phyloP scores from a whole-genome alignment of 2,113 vertebrate genomes.

The Miniopterus natalensis region DNA sequence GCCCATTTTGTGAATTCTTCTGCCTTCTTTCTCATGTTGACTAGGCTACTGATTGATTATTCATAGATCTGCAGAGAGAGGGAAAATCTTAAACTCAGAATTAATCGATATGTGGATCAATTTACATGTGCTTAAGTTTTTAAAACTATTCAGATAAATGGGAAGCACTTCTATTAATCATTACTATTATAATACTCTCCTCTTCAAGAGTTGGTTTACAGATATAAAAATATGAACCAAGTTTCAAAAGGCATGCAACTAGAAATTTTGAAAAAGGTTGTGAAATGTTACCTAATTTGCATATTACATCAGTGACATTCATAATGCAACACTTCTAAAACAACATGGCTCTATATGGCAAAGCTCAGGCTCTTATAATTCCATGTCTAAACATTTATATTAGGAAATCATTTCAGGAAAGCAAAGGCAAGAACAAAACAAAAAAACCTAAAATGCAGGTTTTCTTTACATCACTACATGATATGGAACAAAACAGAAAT shows the following conservation, averaged over 20 bases:
- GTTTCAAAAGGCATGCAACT: neutral
- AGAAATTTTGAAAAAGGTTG: neutral
- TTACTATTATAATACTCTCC: neutral
- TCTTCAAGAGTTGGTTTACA: neutral
- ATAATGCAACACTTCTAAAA: neutral
- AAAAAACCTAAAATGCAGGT: neutral
- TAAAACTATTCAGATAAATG: neutral
- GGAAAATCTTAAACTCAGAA: conserved; percentile 44
- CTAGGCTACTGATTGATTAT: neutral
- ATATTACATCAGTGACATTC: neutral
- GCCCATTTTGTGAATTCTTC: neutral
- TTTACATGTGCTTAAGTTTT: neutral
- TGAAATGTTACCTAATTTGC: neutral
- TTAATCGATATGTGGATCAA: neutral
- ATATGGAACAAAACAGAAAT: neutral
- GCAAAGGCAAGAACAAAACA: neutral
- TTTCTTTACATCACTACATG: neutral
- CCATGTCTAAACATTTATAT: neutral
- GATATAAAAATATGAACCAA: neutral
- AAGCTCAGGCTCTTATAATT: neutral
- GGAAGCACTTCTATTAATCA: neutral
- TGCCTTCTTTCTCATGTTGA: neutral
- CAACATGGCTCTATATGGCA: neutral
- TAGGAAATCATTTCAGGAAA: neutral
- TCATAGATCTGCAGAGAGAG: conserved; percentile 18